Evolutionary conservation across 2,888 invertebrate species (phyloP).

Genomic region (Schrankia costaestrigalis): DNA sequence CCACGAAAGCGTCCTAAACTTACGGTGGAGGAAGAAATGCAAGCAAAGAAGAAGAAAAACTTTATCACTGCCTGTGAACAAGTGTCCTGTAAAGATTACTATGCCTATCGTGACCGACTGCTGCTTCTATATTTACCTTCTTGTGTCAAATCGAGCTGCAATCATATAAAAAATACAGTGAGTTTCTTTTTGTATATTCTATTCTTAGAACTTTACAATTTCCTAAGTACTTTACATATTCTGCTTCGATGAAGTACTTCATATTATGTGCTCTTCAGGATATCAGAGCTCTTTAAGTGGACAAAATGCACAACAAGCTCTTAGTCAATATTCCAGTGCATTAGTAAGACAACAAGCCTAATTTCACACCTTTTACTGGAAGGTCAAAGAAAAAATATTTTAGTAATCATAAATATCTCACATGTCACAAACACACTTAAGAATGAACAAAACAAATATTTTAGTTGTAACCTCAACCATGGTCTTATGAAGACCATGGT

Average conservation of each 20-base stretch:
- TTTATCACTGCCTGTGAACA: slow-evolving; percentile 63
- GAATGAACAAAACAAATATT: too few relatives aligned
- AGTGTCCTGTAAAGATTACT: slow-evolving; percentile 57
- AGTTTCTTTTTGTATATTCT: slow-evolving; percentile 15
- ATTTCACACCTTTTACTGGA: too few relatives aligned
- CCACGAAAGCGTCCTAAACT: slow-evolving; percentile 42
- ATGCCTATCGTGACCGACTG: slow-evolving; percentile 48
- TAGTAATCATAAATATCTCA: too few relatives aligned
- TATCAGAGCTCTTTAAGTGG: too few relatives aligned
- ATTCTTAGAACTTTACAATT: neutral
- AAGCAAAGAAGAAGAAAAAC: slow-evolving; percentile 51
- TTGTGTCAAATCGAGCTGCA: slow-evolving; percentile 48
- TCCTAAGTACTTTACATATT: neutral
- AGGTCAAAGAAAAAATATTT: too few relatives aligned
- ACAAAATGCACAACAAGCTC: too few relatives aligned
- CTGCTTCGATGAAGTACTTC: neutral
- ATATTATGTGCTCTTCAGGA: too few relatives aligned
- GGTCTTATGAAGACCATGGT: too few relatives aligned
- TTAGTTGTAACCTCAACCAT: too few relatives aligned
- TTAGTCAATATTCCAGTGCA: too few relatives aligned
- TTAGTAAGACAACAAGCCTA: too few relatives aligned
- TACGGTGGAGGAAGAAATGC: slow-evolving; percentile 36
- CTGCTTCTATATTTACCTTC: slow-evolving; percentile 51
- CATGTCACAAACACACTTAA: too few relatives aligned
- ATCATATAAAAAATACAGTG: slow-evolving; percentile 44